Evolutionary conservation across 2,888 invertebrate species (phyloP).

Genomic region (Habrosyne pyritoides): DNA sequence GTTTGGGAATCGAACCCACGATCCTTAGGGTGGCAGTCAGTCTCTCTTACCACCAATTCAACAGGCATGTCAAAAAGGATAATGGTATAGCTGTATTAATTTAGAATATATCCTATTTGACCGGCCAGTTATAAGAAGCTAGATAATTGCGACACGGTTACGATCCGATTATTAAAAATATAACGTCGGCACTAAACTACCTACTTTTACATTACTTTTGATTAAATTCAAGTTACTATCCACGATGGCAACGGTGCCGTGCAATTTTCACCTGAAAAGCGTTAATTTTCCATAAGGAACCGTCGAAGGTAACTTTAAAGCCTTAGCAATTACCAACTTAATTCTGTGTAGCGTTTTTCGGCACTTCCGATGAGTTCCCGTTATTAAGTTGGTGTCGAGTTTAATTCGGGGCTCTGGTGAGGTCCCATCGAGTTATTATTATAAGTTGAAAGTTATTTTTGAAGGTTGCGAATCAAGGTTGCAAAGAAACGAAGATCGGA

Average conservation of each 20-base stretch:
- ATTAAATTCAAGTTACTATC: constrained; percentile 57
- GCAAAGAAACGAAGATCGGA: too few relatives aligned
- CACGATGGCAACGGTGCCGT: constrained; percentile 31
- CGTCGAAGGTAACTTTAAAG: constrained; percentile 42
- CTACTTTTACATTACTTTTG: constrained; percentile 38
- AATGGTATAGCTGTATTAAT: too few relatives aligned
- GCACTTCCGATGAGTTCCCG: constrained; percentile 10
- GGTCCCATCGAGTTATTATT: not conserved
- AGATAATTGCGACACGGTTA: constrained; percentile 8
- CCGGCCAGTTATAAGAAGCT: too few relatives aligned
- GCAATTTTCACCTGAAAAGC: constrained; percentile 65
- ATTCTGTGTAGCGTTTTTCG: constrained; percentile 34
- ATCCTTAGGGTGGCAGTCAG: too few relatives aligned
- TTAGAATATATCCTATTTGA: too few relatives aligned
- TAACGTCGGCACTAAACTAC: constrained; percentile 14
- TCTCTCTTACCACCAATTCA: too few relatives aligned
- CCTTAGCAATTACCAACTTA: constrained; percentile 42
- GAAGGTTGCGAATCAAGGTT: not conserved
- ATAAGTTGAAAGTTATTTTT: constrained; percentile 3
- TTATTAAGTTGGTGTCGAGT: constrained; percentile 8
- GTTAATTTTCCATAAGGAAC: constrained; percentile 65
- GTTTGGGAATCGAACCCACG: too few relatives aligned
- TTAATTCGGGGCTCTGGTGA: constrained; percentile 7
- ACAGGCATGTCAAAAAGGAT: too few relatives aligned
- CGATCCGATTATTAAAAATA: constrained; percentile 8